Percentiles rank a stretch among this genome's conserved stretches.
phyloP scores from a whole-genome alignment of 1,140 invertebrate species.

The Zaprionus tsacasi region DNA sequence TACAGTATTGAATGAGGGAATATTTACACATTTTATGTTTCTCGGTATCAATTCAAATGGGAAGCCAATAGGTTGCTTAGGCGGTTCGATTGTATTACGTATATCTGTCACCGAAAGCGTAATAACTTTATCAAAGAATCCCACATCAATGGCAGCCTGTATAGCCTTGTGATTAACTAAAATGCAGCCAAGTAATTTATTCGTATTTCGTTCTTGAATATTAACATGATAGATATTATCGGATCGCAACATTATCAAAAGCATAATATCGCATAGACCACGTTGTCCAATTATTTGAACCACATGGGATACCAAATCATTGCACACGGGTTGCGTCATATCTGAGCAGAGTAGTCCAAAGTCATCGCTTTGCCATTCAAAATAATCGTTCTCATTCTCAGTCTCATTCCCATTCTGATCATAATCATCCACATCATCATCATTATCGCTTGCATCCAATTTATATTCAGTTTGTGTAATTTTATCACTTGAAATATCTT shows the following conservation, averaged over 20 bases:
- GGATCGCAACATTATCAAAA: slow-evolving; percentile 46
- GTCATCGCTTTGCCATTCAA: too few species aligned
- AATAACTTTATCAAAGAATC: slow-evolving; percentile 57
- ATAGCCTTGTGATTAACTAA: slow-evolving; percentile 55
- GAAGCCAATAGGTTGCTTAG: slow-evolving; percentile 25
- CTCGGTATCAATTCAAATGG: slow-evolving; percentile 36
- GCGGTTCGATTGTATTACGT: slow-evolving; percentile 27
- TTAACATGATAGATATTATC: slow-evolving; percentile 67
- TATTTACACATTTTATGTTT: background rate
- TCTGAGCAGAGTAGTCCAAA: too few species aligned
- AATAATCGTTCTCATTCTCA: too few species aligned
- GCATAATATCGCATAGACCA: slow-evolving; percentile 21
- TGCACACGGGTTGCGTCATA: slow-evolving; percentile 2
- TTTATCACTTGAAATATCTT: background rate
- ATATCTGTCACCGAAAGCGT: slow-evolving; percentile 63
- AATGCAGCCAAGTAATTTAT: slow-evolving; percentile 50
- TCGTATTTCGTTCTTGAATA: slow-evolving; percentile 41
- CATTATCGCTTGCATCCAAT: background rate
- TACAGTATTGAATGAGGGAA: background rate
- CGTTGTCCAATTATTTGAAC: slow-evolving; percentile 18
- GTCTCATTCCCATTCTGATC: background rate
- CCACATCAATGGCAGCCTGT: slow-evolving; percentile 39
- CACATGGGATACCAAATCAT: slow-evolving; percentile 29
- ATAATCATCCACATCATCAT: background rate
- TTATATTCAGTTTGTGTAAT: background rate